Conservation (phyloP, 1,140 invertebrate genomes). For the Nephila pilipes region DNA sequence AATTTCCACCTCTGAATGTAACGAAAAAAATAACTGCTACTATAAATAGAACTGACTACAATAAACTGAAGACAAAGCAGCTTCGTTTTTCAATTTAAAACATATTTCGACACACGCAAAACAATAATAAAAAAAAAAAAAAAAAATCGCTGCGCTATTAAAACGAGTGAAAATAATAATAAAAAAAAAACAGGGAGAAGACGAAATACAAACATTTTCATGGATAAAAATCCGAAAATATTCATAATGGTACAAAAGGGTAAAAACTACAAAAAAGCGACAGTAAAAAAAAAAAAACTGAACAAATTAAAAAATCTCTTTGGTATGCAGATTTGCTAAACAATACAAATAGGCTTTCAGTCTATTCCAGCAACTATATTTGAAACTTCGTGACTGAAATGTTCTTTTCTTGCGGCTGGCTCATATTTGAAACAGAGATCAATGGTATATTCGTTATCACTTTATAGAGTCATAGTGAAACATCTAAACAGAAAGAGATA, state of each 20-base stretch:
- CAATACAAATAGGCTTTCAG: not conserved
- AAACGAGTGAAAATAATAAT: constrained; percentile 35
- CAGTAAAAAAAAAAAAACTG: constrained; percentile 53
- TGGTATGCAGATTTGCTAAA: constrained; percentile 61
- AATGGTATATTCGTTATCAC: not conserved
- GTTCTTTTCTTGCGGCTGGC: constrained; percentile 27
- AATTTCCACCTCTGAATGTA: constrained; percentile 15
- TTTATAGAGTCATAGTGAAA: not conserved
- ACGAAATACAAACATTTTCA: not conserved
- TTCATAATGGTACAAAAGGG: constrained; percentile 56
- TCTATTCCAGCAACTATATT: not conserved
- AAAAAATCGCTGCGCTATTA: constrained; percentile 23
- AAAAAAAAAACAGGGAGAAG: constrained; percentile 24
- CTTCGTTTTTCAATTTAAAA: constrained; percentile 71
- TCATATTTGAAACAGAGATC: constrained; percentile 57
- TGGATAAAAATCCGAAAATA: constrained; percentile 28
- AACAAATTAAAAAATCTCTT: constrained; percentile 74
- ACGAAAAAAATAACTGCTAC: constrained; percentile 56
- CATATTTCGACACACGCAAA: constrained; percentile 34
- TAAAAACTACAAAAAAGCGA: constrained; percentile 71
- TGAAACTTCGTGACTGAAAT: not conserved
- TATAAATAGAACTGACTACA: constrained; percentile 75
- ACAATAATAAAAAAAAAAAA: constrained; percentile 9
- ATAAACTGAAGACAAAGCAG: constrained; percentile 61
- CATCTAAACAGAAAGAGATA: not conserved